These are phyloP conservation scores for Danio aesculapii DNA, from an alignment of 2,797 vertebrate species.

Conservation along the genomic window DNA sequence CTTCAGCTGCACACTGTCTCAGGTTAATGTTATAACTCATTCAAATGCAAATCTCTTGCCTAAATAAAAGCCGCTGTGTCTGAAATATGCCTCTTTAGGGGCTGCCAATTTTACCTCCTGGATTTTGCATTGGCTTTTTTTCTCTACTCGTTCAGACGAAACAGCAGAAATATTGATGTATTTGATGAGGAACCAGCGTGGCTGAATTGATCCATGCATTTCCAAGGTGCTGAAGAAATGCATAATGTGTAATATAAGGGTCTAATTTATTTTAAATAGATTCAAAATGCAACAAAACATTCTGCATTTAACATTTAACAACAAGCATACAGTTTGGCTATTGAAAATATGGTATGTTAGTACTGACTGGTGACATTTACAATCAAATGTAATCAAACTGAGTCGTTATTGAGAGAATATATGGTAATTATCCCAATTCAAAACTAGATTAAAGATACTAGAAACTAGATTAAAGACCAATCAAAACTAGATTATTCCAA, in stretches of 20 bases:
- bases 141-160: background rate
- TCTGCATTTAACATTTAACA: background rate
- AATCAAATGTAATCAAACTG: background rate
- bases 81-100: constrained; percentile 27
- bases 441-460: too few species aligned
- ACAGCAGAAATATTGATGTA: constrained; percentile 2
- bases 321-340: background rate
- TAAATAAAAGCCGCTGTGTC: constrained; percentile 29
- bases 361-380: background rate
- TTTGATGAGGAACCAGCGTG: background rate
- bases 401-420: background rate
- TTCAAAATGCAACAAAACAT: background rate
- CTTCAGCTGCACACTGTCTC: constrained; percentile 15
- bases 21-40: constrained; percentile 40
- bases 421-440: too few species aligned
- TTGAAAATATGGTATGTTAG: background rate
- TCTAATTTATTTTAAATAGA: background rate
- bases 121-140: constrained; percentile 6
- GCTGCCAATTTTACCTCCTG: constrained; percentile 7
- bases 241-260: background rate
- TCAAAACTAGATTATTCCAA: too few species aligned
- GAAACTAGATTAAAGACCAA: too few species aligned
- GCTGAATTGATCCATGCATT: background rate
- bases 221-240: background rate
- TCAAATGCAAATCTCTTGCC: constrained; percentile 45